phyloP scores from a whole-genome alignment of 2,113 vertebrate genomes.

The Ochotona curzoniae region DNA sequence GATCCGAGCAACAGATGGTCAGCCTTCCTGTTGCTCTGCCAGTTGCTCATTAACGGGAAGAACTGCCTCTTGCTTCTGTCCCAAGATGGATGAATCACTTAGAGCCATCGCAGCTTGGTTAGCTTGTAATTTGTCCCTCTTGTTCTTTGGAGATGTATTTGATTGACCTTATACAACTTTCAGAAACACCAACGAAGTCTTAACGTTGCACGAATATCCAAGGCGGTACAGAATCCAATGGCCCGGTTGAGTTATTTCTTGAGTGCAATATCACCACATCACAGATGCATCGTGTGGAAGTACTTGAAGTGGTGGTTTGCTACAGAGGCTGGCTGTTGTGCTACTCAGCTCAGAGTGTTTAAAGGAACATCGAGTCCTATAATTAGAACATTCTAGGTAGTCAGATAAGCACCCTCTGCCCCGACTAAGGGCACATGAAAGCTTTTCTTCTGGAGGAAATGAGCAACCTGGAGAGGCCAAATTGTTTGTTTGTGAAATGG shows the following conservation, averaged over 20 bases:
- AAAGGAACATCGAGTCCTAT: background rate
- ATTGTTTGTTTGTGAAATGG: background rate
- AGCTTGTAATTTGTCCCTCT: background rate
- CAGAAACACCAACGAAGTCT: conserved; percentile 47
- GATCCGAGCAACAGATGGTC: conserved; percentile 66
- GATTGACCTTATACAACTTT: conserved; percentile 9
- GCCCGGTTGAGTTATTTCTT: conserved; percentile 14
- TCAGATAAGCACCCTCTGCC: background rate
- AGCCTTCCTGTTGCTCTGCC: background rate
- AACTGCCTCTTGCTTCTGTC: background rate
- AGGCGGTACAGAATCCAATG: background rate
- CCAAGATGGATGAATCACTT: background rate
- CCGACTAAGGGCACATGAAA: background rate
- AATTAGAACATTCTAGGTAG: background rate
- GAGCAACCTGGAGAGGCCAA: background rate
- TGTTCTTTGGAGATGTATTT: conserved; percentile 19
- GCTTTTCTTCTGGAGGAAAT: background rate
- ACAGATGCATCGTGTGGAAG: background rate
- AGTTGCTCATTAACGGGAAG: background rate
- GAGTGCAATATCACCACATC: conserved; percentile 41
- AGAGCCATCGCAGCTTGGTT: conserved; percentile 10
- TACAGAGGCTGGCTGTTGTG: background rate
- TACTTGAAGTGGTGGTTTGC: background rate
- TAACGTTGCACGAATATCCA: background rate
- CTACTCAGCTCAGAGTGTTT: background rate